phyloP scores from a whole-genome alignment of 2,113 vertebrate genomes.

The Probosciger aterrimus region DNA sequence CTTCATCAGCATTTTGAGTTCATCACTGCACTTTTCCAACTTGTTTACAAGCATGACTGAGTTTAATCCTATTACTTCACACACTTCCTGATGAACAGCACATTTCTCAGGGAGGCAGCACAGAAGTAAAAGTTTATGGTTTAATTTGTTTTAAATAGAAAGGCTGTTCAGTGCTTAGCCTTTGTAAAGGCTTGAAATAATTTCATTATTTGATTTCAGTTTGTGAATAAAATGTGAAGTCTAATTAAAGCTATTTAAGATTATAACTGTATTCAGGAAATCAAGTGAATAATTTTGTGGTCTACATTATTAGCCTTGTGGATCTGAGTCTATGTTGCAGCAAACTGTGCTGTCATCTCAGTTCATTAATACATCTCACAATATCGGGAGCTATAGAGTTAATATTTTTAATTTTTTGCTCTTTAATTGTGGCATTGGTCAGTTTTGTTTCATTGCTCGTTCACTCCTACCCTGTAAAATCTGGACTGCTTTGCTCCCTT shows the following conservation, averaged over 20 bases:
- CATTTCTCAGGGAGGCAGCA: not conserved
- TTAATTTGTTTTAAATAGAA: constrained; percentile 49
- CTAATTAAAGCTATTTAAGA: constrained; percentile 44
- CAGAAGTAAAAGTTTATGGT: constrained; percentile 16
- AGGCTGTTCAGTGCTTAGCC: not conserved
- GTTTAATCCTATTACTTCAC: constrained; percentile 41
- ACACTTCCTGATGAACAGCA: not conserved
- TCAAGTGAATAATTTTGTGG: not conserved
- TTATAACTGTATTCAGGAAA: not conserved
- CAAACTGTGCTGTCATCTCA: not conserved
- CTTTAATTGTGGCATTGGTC: not conserved
- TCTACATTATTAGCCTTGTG: not conserved
- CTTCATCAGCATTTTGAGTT: constrained; percentile 7
- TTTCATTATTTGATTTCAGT: constrained; percentile 25
- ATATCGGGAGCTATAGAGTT: not conserved
- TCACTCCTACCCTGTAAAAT: not conserved
- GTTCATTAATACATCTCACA: not conserved
- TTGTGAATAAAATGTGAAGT: constrained; percentile 9
- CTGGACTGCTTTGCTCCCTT: not conserved
- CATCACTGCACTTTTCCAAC: constrained; percentile 6
- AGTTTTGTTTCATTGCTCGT: not conserved
- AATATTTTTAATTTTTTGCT: not conserved
- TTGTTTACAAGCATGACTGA: constrained; percentile 25
- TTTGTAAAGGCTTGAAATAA: constrained; percentile 22
- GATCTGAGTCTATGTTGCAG: not conserved